Percentiles rank a stretch among this genome's conserved stretches.
Evolutionary conservation across 2,113 vertebrate genomes (phyloP).

Genomic region (Tachuris rubrigastra): DNA sequence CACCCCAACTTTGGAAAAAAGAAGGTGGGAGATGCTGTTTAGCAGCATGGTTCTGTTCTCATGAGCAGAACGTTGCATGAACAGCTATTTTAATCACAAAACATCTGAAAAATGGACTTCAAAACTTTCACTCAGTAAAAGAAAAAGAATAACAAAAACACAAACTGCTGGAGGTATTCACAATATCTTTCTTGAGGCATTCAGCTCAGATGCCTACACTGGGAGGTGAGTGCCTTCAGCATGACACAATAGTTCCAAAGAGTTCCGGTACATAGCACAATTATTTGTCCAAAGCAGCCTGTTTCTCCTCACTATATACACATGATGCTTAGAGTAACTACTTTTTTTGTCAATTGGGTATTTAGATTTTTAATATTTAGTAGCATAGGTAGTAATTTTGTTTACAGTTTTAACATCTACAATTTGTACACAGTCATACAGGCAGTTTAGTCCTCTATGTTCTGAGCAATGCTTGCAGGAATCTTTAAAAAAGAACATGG

Average conservation of each 20-base stretch:
- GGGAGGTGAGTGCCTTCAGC: constrained; percentile 33
- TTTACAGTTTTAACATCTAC: not conserved
- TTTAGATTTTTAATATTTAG: not conserved
- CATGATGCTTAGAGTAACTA: not conserved
- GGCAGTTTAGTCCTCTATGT: not conserved
- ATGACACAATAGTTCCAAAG: not conserved
- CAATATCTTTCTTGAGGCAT: not conserved
- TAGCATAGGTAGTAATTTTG: not conserved
- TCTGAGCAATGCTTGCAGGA: constrained; percentile 10
- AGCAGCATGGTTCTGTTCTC: accelerated
- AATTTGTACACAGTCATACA: not conserved
- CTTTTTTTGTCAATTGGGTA: not conserved
- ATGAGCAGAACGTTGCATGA: not conserved
- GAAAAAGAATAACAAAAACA: not conserved
- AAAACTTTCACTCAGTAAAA: not conserved
- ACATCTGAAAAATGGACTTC: not conserved
- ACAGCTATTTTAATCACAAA: not conserved
- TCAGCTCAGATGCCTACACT: not conserved
- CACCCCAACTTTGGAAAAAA: not conserved
- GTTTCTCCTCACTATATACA: not conserved
- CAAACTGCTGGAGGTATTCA: not conserved
- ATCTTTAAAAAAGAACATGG: constrained; percentile 7
- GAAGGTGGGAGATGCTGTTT: not conserved
- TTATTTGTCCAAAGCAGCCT: not conserved
- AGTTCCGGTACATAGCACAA: not conserved